Evolutionary conservation across 2,113 vertebrate species (phyloP).

Genomic region (Perognathus longimembris): DNA sequence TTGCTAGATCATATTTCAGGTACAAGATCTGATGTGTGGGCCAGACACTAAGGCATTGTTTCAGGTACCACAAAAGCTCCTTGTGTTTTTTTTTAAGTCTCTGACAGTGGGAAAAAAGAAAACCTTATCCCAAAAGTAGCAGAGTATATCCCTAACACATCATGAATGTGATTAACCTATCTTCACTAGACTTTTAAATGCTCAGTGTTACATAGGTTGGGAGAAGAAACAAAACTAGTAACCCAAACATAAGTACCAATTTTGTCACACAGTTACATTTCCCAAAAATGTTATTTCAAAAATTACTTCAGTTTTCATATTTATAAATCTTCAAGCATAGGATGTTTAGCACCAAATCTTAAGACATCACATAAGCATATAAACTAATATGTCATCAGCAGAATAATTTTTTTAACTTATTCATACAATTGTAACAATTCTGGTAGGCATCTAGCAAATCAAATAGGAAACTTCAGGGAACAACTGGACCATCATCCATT

Average conservation of each 20-base stretch:
- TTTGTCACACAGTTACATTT: background rate
- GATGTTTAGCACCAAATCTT: background rate
- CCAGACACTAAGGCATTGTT: background rate
- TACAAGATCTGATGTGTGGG: background rate
- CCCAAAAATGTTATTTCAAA: background rate
- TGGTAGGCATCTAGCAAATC: slow-evolving; percentile 53
- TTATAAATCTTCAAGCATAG: background rate
- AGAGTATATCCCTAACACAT: background rate
- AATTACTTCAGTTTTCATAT: background rate
- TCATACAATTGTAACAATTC: slow-evolving; percentile 61
- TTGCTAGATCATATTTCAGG: slow-evolving; percentile 10
- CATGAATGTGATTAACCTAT: background rate
- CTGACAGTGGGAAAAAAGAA: background rate
- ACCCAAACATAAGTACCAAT: background rate
- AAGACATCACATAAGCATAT: slow-evolving; percentile 63
- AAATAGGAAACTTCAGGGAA: slow-evolving; percentile 57
- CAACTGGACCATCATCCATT: background rate
- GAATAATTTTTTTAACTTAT: slow-evolving; percentile 73
- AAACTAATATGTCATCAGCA: slow-evolving; percentile 56
- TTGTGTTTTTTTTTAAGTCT: background rate
- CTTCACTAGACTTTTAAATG: background rate
- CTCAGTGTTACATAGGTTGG: background rate
- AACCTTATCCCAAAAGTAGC: background rate
- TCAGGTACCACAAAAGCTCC: background rate
- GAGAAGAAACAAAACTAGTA: background rate